Percentiles rank a stretch among this genome's conserved stretches.
These are phyloP conservation scores for Zaprionus capensis DNA, from an alignment of 1,140 invertebrate species.

Conservation along the genomic window DNA sequence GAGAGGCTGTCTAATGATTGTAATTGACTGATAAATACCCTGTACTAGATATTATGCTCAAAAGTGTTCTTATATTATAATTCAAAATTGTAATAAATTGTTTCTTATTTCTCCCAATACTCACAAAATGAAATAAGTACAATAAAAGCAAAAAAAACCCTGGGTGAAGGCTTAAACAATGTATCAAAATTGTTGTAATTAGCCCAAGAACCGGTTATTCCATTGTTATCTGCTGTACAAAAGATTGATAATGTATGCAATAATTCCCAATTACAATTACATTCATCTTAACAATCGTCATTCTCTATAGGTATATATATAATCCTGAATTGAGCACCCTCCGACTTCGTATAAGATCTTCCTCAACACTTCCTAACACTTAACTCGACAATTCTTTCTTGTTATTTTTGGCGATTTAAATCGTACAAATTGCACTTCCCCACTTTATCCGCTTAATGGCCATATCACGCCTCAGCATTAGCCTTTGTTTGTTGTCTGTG, in stretches of 20 bases:
- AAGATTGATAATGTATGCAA: not conserved
- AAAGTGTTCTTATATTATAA: too few relatives aligned
- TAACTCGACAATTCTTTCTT: not conserved
- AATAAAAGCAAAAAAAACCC: not conserved
- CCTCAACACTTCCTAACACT: not conserved
- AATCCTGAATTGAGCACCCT: not conserved
- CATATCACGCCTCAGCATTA: not conserved
- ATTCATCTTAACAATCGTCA: not conserved
- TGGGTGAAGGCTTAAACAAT: not conserved
- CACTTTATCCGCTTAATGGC: not conserved
- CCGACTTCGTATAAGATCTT: not conserved
- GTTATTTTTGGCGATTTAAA: not conserved
- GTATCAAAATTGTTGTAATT: not conserved
- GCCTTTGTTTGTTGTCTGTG: not conserved
- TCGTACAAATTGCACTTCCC: not conserved
- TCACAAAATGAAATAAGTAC: too few relatives aligned
- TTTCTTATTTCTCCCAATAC: too few relatives aligned
- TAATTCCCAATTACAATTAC: conserved; percentile 3
- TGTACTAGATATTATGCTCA: not conserved
- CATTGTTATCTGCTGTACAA: not conserved
- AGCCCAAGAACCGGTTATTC: not conserved
- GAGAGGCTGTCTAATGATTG: not conserved
- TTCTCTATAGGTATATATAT: not conserved
- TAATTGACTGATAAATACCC: not conserved
- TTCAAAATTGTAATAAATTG: too few relatives aligned